Base-by-base conservation (phyloP, 1,140 invertebrate species). In the Ceratitis capitata region DNA sequence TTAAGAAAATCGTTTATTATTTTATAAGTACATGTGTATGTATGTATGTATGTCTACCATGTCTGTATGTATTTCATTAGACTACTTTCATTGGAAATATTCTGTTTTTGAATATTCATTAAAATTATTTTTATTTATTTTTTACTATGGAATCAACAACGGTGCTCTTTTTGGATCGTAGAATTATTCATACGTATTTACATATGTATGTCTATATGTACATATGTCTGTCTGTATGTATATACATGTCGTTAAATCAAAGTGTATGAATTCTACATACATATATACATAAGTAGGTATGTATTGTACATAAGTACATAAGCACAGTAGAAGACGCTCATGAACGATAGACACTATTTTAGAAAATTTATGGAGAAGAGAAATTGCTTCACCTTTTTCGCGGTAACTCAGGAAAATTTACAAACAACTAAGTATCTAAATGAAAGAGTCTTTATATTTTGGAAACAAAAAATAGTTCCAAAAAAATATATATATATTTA, bases 41-140 rank as follows among this genome's bases (percentile, higher is more conserved):
- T n/a, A n/a, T n/a, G n/a, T n/a, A n/a, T n/a, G n/a, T n/a, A n/a
- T n/a, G n/a, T n/a, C n/a, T n/a, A n/a, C n/a, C n/a, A n/a, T n/a
- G n/a, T n/a, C n/a, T n/a, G n/a, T n/a, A n/a, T n/a, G n/a, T n/a
- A n/a, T n/a, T 78, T 78, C 19, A n/a, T 78, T 78, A 35, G 69
- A 23, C 32, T 45, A 78, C 69, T 39, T 78, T 78, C 16, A 78
- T 35, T 10, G 69, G 69, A 78, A 78, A n/a, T n/a, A n/a, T n/a
- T n/a, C n/a, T 78, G 69, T 78, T 78, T 78, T 26, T 78, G 39
- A 78, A 45, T 78, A 78, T 78, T 78, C 69, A 78, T 45, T 78
- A 26, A 69, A 69, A 69, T 35, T 16, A 78, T 26, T 23, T 42
- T 19, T 42, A 7, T 12, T 78, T n/a, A n/a, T n/a, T n/a, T n/a